Evolutionary conservation across 2,113 vertebrate species (phyloP).

Genomic region (Nycticorax nycticorax): DNA sequence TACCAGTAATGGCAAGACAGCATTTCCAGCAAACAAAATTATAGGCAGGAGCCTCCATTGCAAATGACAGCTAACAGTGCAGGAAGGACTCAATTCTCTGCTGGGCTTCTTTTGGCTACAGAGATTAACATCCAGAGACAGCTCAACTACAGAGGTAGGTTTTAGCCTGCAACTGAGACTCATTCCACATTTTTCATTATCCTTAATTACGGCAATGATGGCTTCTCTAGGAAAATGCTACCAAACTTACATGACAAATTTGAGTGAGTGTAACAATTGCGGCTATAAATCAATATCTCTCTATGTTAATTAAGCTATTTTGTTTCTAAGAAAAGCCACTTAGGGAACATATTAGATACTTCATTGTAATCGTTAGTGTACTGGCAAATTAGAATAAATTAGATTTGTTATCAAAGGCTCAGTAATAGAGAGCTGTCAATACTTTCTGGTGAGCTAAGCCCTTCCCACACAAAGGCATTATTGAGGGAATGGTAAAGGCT

Average conservation of each 20-base stretch:
- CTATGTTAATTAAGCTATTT: neutral
- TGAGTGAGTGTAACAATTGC: neutral
- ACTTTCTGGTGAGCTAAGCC: neutral
- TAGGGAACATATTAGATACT: neutral
- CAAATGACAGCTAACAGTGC: neutral
- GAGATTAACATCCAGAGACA: neutral
- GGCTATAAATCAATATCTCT: neutral
- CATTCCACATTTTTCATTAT: neutral
- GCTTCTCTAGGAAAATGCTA: neutral
- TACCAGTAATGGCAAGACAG: neutral
- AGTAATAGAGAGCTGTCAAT: neutral
- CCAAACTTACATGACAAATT: neutral
- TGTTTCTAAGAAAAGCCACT: slow-evolving; percentile 9
- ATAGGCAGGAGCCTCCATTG: neutral
- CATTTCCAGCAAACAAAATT: neutral
- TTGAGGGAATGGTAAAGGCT: neutral
- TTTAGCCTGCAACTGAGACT: neutral
- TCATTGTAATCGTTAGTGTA: neutral
- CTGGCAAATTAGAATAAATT: neutral
- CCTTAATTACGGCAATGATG: neutral
- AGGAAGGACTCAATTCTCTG: neutral
- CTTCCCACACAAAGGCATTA: neutral
- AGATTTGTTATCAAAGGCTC: neutral
- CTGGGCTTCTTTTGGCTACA: neutral
- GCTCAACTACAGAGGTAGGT: neutral